Evolutionary conservation across 2,888 invertebrate species (phyloP).

Genomic region (Eupithecia tripunctaria): DNA sequence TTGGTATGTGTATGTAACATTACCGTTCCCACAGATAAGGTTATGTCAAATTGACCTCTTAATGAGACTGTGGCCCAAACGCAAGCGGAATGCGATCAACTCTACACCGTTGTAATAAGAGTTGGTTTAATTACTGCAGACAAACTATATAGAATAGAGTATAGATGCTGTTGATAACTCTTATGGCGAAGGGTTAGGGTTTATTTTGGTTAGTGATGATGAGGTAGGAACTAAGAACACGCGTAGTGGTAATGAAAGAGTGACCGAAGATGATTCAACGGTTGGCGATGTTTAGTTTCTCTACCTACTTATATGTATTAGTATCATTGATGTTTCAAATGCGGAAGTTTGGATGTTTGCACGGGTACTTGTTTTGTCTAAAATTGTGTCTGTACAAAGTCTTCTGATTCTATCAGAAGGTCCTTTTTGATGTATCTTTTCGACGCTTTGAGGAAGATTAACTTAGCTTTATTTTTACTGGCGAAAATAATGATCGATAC

Average conservation of each 20-base stretch:
- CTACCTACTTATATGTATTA: not conserved
- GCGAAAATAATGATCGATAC: no score
- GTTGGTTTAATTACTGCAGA: conserved; percentile 15
- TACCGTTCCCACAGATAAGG: conserved; percentile 53
- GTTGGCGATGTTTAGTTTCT: conserved; percentile 6
- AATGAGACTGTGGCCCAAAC: conserved; percentile 48
- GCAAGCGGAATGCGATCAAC: conserved; percentile 40
- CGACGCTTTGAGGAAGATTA: not conserved
- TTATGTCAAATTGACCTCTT: conserved; percentile 55
- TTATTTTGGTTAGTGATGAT: conserved; percentile 17
- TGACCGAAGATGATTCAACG: conserved; percentile 34
- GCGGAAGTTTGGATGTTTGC: not conserved
- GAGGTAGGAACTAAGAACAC: conserved; percentile 13
- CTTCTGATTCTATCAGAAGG: not conserved
- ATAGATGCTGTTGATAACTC: conserved; percentile 13
- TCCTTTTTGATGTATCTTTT: not conserved
- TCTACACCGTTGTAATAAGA: conserved; percentile 22
- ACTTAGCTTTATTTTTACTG: no score
- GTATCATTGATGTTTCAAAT: not conserved
- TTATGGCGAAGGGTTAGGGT: conserved; percentile 33
- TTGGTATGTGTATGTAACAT: conserved; percentile 26
- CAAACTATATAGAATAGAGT: not conserved
- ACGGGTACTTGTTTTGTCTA: not conserved
- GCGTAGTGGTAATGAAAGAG: conserved; percentile 29
- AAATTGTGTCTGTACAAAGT: not conserved